Evolutionary conservation across 2,888 invertebrate genomes (phyloP).

Genomic region (Cheilosia vulpina): DNA sequence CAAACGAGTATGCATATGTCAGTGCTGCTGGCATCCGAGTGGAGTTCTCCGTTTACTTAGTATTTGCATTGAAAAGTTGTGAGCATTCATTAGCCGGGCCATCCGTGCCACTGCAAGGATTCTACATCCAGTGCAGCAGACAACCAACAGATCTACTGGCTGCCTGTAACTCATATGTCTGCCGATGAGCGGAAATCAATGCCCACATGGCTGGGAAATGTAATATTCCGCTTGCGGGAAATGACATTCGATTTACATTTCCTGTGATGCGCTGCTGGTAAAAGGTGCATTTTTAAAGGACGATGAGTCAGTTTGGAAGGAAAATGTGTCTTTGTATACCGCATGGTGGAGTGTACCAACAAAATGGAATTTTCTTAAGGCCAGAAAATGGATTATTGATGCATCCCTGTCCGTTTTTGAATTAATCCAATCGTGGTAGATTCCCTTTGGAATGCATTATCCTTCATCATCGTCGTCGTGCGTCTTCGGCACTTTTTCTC

Average conservation of each 20-base stretch:
- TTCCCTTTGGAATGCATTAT: conserved; percentile 11
- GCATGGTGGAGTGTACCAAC: too few relatives aligned
- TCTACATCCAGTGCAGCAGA: conserved; percentile 8
- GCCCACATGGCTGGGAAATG: conserved; percentile 9
- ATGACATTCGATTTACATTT: conserved; percentile 41
- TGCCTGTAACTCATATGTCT: neutral
- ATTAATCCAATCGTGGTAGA: neutral
- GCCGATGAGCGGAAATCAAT: conserved; percentile 4
- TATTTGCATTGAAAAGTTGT: neutral
- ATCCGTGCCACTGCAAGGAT: conserved; percentile 4
- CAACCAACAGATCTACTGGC: conserved; percentile 14
- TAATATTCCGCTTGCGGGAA: conserved; percentile 24
- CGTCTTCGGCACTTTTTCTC: conserved; percentile 17
- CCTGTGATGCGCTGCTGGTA: neutral
- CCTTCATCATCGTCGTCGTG: neutral
- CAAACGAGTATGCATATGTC: neutral
- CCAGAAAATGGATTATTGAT: neutral
- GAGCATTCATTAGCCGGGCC: conserved; percentile 28
- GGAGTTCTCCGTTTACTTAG: conserved; percentile 2
- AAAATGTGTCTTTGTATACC: too few relatives aligned
- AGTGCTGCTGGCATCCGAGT: neutral
- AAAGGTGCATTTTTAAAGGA: neutral
- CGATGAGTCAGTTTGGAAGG: too few relatives aligned
- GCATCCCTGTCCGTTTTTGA: neutral
- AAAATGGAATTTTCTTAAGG: too few relatives aligned